Evolutionary conservation across 1,140 invertebrate genomes (phyloP), one percentile per base, ranked within the genome.

Genomic region (Ceratitis capitata): DNA sequence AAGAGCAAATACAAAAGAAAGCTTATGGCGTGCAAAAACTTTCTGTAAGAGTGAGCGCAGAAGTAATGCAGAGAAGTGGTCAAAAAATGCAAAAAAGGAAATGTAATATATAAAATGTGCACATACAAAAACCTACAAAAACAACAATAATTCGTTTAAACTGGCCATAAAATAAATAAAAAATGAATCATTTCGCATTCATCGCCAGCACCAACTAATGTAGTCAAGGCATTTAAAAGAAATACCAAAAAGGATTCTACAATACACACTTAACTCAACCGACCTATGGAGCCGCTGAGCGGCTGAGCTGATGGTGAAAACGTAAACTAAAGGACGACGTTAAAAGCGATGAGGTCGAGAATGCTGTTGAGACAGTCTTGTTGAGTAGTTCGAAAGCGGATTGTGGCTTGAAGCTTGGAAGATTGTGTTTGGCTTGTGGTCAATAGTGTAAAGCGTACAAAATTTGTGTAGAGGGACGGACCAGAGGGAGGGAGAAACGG

Each of bases 311-410:
- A 16, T 9, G 69, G 42, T 6, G 69, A 78, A 19, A n/a, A 29
- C 3, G 29, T 35, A 19, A n/a, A 39, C 61, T 69, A 32, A 78
- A 45, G 39, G 69, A 78, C 35, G n/a, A 47, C 35, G 69, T n/a
- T 78, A 78, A 78, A 78, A 45, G n/a, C 39, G 69, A 78, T 45
- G 69, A 78, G 39, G 69, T 78, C 69, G 69, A 78, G 69, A 47
- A 78, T 78, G 42, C n/a, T 78, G 69, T 78, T 78, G 69, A 78
- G 69, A 78, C 69, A 78, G 69, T 45, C 26, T 16, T 69, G 61
- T 19, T 69, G 61, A 78, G 35, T 47, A 78, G 19, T 45, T 42
- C 39, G 39, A 78, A 78, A 42, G 35, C 16, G 39, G 39, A 23
- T 78, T 69, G 61, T 69, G 61, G 69, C 69, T 45, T 78, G 39